Evolutionary conservation across 1,140 invertebrate species (phyloP).

Genomic region (Aporrectodea caliginosa): DNA sequence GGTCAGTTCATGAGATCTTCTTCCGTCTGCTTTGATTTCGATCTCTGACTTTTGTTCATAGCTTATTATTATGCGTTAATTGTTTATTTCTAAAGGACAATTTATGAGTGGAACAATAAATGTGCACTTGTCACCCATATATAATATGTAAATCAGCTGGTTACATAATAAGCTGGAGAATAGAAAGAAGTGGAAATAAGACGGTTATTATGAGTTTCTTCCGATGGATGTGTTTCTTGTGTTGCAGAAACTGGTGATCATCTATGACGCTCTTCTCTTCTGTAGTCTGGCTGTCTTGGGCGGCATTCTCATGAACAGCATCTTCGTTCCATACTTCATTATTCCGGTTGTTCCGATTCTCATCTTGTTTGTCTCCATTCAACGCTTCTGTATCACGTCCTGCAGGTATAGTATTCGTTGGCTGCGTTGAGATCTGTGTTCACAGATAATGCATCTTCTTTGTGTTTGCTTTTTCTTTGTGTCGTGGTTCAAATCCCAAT

Average conservation of each 20-base stretch:
- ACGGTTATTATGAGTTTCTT: too few relatives aligned
- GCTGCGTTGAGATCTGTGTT: too few relatives aligned
- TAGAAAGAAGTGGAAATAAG: too few relatives aligned
- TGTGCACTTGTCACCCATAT: too few relatives aligned
- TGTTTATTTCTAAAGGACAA: background rate
- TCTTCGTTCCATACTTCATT: conserved; percentile 26
- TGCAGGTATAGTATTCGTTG: conserved; percentile 29
- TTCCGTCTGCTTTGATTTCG: background rate
- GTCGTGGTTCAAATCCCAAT: too few relatives aligned
- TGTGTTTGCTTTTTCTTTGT: too few relatives aligned
- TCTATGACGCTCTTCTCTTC: conserved; percentile 20
- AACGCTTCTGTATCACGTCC: conserved; percentile 28
- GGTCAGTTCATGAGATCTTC: background rate
- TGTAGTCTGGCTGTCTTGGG: conserved; percentile 4
- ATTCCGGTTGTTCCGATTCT: conserved; percentile 23
- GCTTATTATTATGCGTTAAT: background rate
- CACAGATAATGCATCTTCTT: too few relatives aligned
- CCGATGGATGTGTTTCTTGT: too few relatives aligned
- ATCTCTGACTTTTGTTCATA: background rate
- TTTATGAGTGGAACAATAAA: too few relatives aligned
- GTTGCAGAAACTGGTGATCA: conserved; percentile 2
- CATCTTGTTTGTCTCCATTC: conserved; percentile 15
- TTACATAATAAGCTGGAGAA: too few relatives aligned
- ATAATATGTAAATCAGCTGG: too few relatives aligned
- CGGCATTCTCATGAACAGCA: conserved; percentile 23